Conservation (phyloP, 2,888 invertebrate species). For the Liopterus haemorrhoidalis region DNA sequence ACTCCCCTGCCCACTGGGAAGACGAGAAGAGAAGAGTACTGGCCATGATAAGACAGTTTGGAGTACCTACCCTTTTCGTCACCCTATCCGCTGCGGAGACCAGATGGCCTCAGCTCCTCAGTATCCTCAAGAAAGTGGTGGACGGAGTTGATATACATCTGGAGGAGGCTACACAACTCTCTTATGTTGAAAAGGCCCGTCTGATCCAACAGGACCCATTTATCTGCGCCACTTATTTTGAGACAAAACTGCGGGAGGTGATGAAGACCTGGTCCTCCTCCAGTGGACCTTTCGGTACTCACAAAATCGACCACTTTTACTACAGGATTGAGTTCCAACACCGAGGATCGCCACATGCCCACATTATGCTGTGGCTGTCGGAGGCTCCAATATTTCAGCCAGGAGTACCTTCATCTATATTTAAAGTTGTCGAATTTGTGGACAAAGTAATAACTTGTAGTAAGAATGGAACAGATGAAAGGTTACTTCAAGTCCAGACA, state of each 20-base stretch:
- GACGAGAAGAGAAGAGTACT: conserved; percentile 28
- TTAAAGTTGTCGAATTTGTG: conserved; percentile 27
- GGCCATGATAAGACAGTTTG: conserved; percentile 27
- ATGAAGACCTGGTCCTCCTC: conserved; percentile 15
- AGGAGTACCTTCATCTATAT: too few relatives aligned
- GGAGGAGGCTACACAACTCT: conserved; percentile 19
- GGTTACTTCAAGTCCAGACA: conserved; percentile 22
- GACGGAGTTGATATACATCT: conserved; percentile 18
- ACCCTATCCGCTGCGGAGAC: conserved; percentile 28
- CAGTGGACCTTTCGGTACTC: conserved; percentile 28
- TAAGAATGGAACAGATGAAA: conserved; percentile 21
- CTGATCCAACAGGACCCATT: conserved; percentile 32
- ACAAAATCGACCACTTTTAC: conserved; percentile 27
- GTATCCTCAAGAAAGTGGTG: conserved; percentile 15
- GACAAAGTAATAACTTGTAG: conserved; percentile 29
- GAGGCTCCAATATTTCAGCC: conserved; percentile 33
- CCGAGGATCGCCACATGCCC: conserved; percentile 35
- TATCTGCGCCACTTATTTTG: conserved; percentile 28
- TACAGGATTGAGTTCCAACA: conserved; percentile 35
- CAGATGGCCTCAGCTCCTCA: conserved; percentile 25
- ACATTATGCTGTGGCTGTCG: conserved; percentile 35
- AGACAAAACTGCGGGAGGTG: background rate
- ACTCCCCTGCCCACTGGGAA: conserved; percentile 32
- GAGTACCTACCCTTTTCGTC: conserved; percentile 23
- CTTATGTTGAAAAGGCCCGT: conserved; percentile 25